Evolutionary conservation across 2,797 vertebrate genomes (phyloP).

Genomic region (Ataeniobius toweri): DNA sequence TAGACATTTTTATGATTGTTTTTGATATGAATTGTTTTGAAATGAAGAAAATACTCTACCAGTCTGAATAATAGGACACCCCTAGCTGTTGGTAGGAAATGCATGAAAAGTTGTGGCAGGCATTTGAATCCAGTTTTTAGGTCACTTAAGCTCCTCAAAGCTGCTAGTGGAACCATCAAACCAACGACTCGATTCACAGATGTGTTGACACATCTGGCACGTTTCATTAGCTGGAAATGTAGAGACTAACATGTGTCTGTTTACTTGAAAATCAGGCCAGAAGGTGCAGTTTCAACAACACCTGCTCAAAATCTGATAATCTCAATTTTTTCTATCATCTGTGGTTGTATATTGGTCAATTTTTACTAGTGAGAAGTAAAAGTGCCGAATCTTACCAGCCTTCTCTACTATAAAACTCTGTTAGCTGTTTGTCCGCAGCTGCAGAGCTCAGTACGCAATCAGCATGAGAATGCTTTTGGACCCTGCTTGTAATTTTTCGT

Average conservation of each 20-base stretch:
- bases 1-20: background rate
- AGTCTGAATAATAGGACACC: background rate
- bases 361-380: background rate
- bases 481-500: slow-evolving; percentile 32
- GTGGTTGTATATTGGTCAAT: background rate
- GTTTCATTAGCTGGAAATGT: background rate
- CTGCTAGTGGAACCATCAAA: background rate
- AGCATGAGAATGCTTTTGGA: background rate
- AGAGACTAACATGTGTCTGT: slow-evolving; percentile 6
- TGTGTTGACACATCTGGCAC: slow-evolving; percentile 4
- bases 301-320: slow-evolving; percentile 27
- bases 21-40: background rate
- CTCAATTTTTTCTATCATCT: background rate
- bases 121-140: background rate
- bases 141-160: slow-evolving; percentile 2
- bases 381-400: slow-evolving; percentile 10
- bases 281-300: slow-evolving; percentile 19
- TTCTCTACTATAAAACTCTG: background rate
- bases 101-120: background rate
- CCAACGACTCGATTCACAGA: background rate
- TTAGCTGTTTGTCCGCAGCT: slow-evolving; percentile 11
- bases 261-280: slow-evolving; percentile 12
- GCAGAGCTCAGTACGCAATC: background rate
- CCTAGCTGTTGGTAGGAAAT: background rate
- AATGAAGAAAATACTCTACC: background rate